Base-by-base conservation (phyloP, 2,888 invertebrate species). In the Parascotia fuliginaria region DNA sequence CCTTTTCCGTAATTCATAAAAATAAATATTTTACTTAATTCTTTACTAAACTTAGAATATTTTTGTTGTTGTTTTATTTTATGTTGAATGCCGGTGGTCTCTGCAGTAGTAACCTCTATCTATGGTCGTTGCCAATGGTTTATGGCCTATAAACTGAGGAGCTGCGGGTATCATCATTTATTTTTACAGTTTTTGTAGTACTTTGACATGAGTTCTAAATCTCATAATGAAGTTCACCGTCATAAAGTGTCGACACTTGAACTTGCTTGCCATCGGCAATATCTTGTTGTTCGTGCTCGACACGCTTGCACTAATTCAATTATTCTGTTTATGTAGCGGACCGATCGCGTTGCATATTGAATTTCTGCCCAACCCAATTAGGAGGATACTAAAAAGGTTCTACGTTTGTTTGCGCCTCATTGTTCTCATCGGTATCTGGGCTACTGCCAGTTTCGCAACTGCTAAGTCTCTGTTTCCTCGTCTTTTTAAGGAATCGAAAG, bases 401-500 rank as follows among this genome's bases (percentile, higher is more conserved):
- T 81, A 73, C 76, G 78, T 84, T 83, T 77, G 83, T 88, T 85
- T 79, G 84, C 75, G 73, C 79, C 77, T 85, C 83, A 89, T 89
- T 89, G 91, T 91, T 89, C 83, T 83, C 81, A 52, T 67, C 72
- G 78, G 82, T 85, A 85, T 83, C 85, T 86, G 87, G 85, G 85
- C 81, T 85, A 76, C 75, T 66, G 78, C 77, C 77, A 66, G 79
- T 90, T 89, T 88, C 80, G 82, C 81, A 89, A 90, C 65, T 60
- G 67, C 57, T 70, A 51, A 58, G 65, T 61, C 55, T 75, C 71
- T 64, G 79, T 84, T 88, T 87, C 89, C 85, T 84, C 78, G 83
- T 84, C 88, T 87, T 85, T 88, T 89, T 87, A 89, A 83, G 89
- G 90, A 87, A 82, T 88, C 78, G 90, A 90, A 90, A 90, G 91